These are phyloP conservation scores for Oxyruncus cristatus DNA, from an alignment of 2,113 vertebrate species.

Conservation along the genomic window DNA sequence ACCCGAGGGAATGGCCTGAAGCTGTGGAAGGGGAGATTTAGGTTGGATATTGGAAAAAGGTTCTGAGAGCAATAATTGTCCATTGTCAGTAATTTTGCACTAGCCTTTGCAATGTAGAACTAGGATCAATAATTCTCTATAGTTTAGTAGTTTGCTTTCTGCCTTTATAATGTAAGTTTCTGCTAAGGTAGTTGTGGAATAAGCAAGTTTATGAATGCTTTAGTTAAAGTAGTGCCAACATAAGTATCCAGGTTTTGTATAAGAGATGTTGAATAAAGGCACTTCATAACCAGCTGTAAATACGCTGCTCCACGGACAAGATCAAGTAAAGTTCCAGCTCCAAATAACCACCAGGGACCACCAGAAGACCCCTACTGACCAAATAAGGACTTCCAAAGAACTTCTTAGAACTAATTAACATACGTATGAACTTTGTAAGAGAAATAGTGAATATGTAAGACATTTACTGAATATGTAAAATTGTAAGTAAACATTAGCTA, in stretches of 20 bases:
- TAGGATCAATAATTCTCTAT: neutral
- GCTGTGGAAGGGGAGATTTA: neutral
- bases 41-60: neutral
- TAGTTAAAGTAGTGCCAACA: neutral
- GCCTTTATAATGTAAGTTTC: neutral
- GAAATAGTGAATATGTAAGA: neutral
- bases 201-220: neutral
- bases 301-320: neutral
- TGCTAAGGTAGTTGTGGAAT: neutral
- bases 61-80: neutral
- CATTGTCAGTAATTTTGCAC: neutral
- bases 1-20: neutral
- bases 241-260: neutral
- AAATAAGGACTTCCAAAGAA: neutral
- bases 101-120: neutral
- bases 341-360: neutral
- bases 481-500: neutral
- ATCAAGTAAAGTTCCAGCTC: neutral
- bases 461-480: neutral
- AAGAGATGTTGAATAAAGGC: neutral
- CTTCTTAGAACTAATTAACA: neutral
- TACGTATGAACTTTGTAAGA: neutral
- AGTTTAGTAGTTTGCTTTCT: neutral
- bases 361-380: neutral
- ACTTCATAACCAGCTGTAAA: neutral